A percentile compares a stretch with the other conserved stretches of the same genome.
Conservation (phyloP, 2,113 vertebrate species). For the Spilogale gracilis region DNA sequence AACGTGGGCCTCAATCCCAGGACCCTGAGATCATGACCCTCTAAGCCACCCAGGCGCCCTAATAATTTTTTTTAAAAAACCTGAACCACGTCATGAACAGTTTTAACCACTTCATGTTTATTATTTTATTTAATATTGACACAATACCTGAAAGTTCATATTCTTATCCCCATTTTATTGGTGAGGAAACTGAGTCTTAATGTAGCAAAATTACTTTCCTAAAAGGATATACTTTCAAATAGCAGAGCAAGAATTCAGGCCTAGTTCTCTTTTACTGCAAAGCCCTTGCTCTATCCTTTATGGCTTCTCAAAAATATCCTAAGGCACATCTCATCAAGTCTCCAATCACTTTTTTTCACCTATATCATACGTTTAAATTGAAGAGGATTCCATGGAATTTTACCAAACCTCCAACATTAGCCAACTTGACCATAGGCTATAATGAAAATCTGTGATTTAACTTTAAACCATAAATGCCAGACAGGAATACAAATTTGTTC, state of each 20-base stretch:
- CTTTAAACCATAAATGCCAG: not conserved
- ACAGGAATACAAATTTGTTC: not conserved
- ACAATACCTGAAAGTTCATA: not conserved
- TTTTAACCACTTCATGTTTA: not conserved
- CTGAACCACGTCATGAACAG: not conserved
- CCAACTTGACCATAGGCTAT: not conserved
- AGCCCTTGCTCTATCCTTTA: not conserved
- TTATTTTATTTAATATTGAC: constrained; percentile 18
- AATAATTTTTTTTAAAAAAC: not conserved
- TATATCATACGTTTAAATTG: not conserved
- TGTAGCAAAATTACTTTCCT: not conserved
- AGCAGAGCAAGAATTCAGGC: not conserved
- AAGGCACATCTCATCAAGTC: not conserved
- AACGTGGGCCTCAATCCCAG: too few relatives aligned
- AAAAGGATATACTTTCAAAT: not conserved
- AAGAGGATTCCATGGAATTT: not conserved
- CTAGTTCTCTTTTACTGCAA: not conserved
- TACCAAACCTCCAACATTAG: not conserved
- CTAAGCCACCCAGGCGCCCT: too few relatives aligned
- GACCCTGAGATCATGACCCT: too few relatives aligned
- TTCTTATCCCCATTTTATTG: not conserved
- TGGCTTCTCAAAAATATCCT: not conserved
- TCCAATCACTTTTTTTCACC: not conserved
- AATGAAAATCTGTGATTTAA: not conserved
- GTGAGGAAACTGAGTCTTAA: not conserved